Evolutionary conservation across 1,140 invertebrate genomes (phyloP), one percentile per base, ranked within the genome.

Genomic region (Melanaphis sacchari): DNA sequence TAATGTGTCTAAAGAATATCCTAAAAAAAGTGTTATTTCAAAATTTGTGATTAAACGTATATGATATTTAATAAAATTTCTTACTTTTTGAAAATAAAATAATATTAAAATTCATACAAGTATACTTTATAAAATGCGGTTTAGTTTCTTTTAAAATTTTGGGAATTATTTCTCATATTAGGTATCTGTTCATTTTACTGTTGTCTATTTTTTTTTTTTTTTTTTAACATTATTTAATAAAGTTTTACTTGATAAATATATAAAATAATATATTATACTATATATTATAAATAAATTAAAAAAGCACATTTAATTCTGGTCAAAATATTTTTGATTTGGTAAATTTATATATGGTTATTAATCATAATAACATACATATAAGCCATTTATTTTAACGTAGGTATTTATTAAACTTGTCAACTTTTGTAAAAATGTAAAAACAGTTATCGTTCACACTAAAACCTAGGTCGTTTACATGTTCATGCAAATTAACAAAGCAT

Each of bases 351-450:
- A 26, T 41, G 40, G 85, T 66, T 66, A 76, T 76, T 76, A n/a
- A 76, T 18, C 59, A 76, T 76, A n/a, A 76, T 76, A 76, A 88
- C 85, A 46, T 21, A 46, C 40, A n/a, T 31, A 40, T 88, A 88
- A 43, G 26, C 3, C 21, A 89, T 49, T 49, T 2, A 52, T 46
- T 89, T 49, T 46, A 21, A 31, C 6, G 36, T 52, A 31, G 1
- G 36, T 52, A 36, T 49, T 89, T 89, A 49, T 49, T 49, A 52
- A 89, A 49, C 88, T 87, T n/a, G 84, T 87, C 41, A 43, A 43
- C 8, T 87, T 87, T 87, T 87, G 21, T 43, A 87, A 87, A 31
- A 87, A 84, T 87, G 21, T 43, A 87, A 87, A 31, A 87, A 84
- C 9, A 87, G 31, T n/a, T 41, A 87, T 87, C 15, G 31, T 87